phyloP scores from a whole-genome alignment of 1,140 invertebrate species.

The Propsilocerus akamusi region DNA sequence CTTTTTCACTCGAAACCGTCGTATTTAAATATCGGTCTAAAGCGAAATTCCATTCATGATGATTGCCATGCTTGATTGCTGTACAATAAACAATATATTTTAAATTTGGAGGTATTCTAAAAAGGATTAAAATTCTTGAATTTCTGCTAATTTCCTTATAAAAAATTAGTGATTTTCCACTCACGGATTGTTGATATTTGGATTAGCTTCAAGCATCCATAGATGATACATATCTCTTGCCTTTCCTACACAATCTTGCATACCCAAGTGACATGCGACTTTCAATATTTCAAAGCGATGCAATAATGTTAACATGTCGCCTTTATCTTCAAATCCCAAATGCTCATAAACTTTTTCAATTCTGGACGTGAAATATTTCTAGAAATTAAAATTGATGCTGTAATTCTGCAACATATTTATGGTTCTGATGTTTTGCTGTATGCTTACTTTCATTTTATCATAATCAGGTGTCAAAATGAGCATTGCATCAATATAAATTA shows the following conservation, averaged over 20 bases:
- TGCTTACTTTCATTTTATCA: slow-evolving; percentile 51
- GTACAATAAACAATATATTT: slow-evolving; percentile 67
- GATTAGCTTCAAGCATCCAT: slow-evolving; percentile 46
- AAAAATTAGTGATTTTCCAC: slow-evolving; percentile 14
- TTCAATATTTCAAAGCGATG: slow-evolving; percentile 48
- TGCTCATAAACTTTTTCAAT: slow-evolving; percentile 42
- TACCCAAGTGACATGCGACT: slow-evolving; percentile 48
- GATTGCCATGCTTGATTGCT: slow-evolving; percentile 57
- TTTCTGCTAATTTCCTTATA: slow-evolving; percentile 4
- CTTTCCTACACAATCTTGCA: slow-evolving; percentile 45
- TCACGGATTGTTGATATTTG: slow-evolving; percentile 54
- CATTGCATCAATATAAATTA: slow-evolving; percentile 56
- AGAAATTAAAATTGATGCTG: slow-evolving; percentile 12
- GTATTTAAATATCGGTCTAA: slow-evolving; percentile 54
- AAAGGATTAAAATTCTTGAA: slow-evolving; percentile 9
- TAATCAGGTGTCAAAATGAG: slow-evolving; percentile 48
- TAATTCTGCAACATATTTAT: not conserved
- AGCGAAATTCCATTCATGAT: slow-evolving; percentile 69
- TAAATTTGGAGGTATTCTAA: slow-evolving; percentile 62
- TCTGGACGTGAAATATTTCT: slow-evolving; percentile 45
- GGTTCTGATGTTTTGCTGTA: not conserved
- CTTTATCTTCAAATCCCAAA: slow-evolving; percentile 42
- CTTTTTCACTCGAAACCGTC: slow-evolving; percentile 57
- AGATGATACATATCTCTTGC: slow-evolving; percentile 45
- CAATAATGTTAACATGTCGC: slow-evolving; percentile 42